Conservation (phyloP, 2,888 invertebrate genomes). For the Drosophila setosimentum region DNA sequence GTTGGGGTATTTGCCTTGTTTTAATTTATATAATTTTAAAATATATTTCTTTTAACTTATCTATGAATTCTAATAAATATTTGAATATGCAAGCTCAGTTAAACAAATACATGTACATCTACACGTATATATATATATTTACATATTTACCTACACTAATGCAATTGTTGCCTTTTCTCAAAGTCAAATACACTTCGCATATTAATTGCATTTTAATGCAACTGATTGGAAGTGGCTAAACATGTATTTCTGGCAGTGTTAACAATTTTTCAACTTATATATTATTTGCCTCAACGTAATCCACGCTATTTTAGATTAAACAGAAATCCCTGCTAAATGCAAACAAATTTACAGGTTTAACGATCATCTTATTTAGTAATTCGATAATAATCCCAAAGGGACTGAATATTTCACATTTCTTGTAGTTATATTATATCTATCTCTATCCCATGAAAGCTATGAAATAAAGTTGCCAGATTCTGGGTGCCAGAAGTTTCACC, state of each 20-base stretch:
- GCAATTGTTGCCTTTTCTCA: not conserved
- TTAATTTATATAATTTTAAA: not conserved
- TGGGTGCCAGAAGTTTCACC: no score
- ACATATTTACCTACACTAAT: not conserved
- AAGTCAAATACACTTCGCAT: not conserved
- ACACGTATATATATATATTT: not conserved
- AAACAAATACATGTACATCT: not conserved
- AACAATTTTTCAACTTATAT: not conserved
- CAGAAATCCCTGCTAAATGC: not conserved
- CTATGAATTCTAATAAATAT: not conserved
- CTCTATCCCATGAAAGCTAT: no score
- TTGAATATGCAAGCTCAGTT: not conserved
- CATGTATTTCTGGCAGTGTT: not conserved
- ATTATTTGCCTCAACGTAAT: not conserved
- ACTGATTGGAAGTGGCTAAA: not conserved
- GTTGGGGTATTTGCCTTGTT: not conserved
- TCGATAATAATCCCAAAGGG: not conserved
- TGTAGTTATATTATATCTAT: no score
- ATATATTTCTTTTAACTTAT: not conserved
- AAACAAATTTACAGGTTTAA: not conserved
- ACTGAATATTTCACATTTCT: no score
- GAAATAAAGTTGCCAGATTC: no score
- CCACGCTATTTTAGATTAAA: not conserved
- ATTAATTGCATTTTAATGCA: not conserved
- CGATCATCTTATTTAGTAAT: not conserved